Evolutionary conservation across 2,797 vertebrate species (phyloP), one percentile per base, ranked within the genome.

Genomic region (Acanthornis magna): DNA sequence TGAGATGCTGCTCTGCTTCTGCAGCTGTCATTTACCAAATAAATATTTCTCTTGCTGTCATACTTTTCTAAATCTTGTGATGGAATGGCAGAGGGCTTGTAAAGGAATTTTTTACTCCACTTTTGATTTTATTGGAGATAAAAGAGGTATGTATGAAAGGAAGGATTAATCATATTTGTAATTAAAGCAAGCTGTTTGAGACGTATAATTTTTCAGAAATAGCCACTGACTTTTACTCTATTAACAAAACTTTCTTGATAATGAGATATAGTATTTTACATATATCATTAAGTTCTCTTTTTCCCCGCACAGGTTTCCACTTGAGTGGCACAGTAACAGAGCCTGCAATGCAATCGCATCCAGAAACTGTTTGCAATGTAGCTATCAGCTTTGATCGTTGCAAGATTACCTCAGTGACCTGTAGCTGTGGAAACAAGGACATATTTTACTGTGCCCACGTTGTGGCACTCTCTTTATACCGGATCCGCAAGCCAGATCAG

Each of bases 371-470:
- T 92, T 99, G 99, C 98, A 99, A 98, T 93, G 99, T 99, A 97
- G 99, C 99, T 97, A 99, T 99, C 97, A 99, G 99, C 98, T 99
- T 99, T 95, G 99, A 99, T 98, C 99, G 99, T 98, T 99, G 99
- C 98, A 99, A 99, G 98, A 99, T 99, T 98, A 99, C 99, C 66
- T 99, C 99, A 43, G 99, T 99, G 96, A 99, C 99, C 67, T 99
- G 99, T 96, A 99, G 99, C 97, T 99, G 99, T 95, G 99, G 99
- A 97, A 99, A 99, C 98, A 99, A 99, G 97, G 99, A 99, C 99
- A 99, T 99, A 98, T 99, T 99, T 98, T 99, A 99, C 93, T 99
- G 99, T 95, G 99, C 99, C 13, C 99, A 99, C 1, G 99, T 99
- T 95, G 99, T 99, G 97, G 99, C 99, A 50, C 98, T 99, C 73